These are phyloP conservation scores for Micoletzkya japonica DNA, from an alignment of 2,888 invertebrate genomes.

Conservation along the genomic window DNA sequence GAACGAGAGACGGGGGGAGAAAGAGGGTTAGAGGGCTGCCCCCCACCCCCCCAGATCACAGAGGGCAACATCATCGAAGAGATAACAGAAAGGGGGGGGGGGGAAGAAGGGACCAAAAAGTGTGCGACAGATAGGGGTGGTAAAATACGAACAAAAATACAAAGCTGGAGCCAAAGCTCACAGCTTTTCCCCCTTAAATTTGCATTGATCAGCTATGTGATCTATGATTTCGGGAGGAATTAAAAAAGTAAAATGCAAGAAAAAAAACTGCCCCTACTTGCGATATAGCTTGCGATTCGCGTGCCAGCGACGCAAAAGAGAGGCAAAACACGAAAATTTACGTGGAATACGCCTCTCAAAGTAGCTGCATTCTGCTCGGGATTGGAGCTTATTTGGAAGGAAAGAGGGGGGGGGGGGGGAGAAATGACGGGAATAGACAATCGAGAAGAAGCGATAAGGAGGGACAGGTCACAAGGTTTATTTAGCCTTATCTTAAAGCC, in stretches of 20 bases:
- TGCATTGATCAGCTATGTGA: no score
- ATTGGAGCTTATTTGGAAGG: neutral
- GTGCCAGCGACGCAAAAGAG: no score
- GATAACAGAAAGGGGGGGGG: neutral
- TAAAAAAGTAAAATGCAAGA: no score
- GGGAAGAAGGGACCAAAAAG: neutral
- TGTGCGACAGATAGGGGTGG: neutral
- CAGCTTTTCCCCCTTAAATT: no score
- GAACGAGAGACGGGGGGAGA: neutral
- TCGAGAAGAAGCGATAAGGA: neutral
- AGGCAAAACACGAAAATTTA: no score
- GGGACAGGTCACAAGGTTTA: neutral
- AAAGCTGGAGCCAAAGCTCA: neutral
- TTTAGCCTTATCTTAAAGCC: no score
- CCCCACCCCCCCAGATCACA: conserved; percentile 6
- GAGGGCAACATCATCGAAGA: neutral
- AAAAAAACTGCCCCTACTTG: no score
- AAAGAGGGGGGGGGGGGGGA: neutral
- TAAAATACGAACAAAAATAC: neutral
- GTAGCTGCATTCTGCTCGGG: no score
- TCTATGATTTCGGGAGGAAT: no score
- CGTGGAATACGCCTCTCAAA: no score
- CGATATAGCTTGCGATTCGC: no score
- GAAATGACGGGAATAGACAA: neutral
- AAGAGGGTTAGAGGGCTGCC: conserved; percentile 1